Evolutionary conservation across 2,888 invertebrate genomes (phyloP).

Genomic region (Tetranychus truncatus): DNA sequence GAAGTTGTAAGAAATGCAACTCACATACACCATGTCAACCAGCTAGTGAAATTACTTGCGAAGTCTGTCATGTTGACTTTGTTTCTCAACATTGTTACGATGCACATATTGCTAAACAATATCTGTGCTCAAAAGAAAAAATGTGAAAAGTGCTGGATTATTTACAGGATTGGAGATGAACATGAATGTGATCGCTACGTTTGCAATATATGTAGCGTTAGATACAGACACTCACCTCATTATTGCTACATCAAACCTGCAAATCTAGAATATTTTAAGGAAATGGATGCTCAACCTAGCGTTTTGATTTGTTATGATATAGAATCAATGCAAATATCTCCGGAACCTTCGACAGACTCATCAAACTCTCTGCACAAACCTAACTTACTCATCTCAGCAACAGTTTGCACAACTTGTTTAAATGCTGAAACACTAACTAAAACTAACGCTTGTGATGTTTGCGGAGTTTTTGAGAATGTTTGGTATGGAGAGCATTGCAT

Average conservation of each 20-base stretch:
- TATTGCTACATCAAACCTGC: background rate
- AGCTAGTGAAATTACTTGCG: background rate
- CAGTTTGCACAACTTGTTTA: background rate
- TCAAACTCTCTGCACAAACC: background rate
- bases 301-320: background rate
- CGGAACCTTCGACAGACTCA: background rate
- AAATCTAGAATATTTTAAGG: background rate
- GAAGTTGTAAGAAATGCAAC: background rate
- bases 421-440: background rate
- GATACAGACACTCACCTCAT: background rate
- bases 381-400: background rate
- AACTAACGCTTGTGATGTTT: background rate
- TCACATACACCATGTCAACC: background rate
- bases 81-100: background rate
- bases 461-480: background rate
- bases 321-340: background rate
- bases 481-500: conserved; percentile 10
- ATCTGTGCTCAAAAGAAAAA: background rate
- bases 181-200: background rate
- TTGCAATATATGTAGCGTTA: background rate
- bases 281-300: background rate
- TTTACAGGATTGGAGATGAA: too few species aligned
- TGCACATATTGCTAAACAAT: background rate
- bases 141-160: background rate
- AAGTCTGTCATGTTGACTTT: background rate